Conservation (phyloP, 2,797 vertebrate genomes). For the Sebastes trivittatus region DNA sequence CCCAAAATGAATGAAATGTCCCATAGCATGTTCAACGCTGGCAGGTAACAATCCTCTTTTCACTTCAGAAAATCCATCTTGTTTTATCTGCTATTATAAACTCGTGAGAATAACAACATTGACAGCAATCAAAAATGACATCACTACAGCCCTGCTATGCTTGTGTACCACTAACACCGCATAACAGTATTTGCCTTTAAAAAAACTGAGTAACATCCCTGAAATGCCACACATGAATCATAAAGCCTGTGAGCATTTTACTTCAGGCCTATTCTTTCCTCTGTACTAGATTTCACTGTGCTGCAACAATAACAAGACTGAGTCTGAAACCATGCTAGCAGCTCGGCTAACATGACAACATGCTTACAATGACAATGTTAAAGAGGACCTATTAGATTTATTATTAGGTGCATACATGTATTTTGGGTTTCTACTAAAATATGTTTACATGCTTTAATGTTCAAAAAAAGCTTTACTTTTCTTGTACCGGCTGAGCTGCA, state of each 20-base stretch:
- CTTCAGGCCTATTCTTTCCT: slow-evolving; percentile 35
- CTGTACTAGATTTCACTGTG: slow-evolving; percentile 8
- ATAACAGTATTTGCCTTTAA: slow-evolving; percentile 16
- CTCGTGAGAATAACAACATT: background rate
- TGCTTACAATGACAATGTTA: background rate
- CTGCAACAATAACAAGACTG: slow-evolving; percentile 13
- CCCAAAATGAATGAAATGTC: background rate
- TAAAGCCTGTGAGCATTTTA: slow-evolving; percentile 32
- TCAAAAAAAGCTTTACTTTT: too few relatives aligned
- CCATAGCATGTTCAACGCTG: background rate
- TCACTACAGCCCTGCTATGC: background rate
- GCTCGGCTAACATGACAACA: slow-evolving; percentile 2
- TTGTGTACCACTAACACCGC: slow-evolving; percentile 1
- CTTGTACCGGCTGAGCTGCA: too few relatives aligned
- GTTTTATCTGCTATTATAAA: slow-evolving; percentile 15
- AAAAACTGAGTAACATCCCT: slow-evolving; percentile 26
- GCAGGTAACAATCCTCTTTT: background rate
- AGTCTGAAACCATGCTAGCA: slow-evolving; percentile 9
- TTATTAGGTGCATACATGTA: too few relatives aligned
- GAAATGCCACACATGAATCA: slow-evolving; percentile 63
- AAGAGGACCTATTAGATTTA: too few relatives aligned
- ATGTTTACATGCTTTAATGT: too few relatives aligned
- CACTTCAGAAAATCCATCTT: background rate
- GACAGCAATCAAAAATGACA: slow-evolving; percentile 19
- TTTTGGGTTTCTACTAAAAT: too few relatives aligned